Evolutionary conservation across 2,888 invertebrate species (phyloP), one percentile per base, ranked within the genome.

Genomic region (Taphrorychus bicolor): DNA sequence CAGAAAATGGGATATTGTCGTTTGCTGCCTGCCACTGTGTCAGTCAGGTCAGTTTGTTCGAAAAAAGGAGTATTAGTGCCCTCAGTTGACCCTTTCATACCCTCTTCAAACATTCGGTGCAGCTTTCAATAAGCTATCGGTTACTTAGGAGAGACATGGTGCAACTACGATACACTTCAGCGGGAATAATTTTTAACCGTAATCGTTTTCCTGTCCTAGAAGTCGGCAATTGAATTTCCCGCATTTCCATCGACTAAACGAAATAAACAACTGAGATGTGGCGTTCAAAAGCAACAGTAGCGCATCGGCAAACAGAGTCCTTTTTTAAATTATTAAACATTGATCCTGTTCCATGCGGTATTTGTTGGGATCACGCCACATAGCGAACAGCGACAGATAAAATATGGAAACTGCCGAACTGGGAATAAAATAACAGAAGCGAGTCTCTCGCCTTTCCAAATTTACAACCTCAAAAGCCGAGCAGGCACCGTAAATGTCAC

Each of bases 91-190:
- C n/a, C n/a, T n/a, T n/a, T n/a, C n/a, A 49, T 59, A 51, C 59
- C 53, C 51, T 59, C 51, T 59, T 24, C 59, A 49, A 59, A 59
- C 51, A 59, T 51, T 51, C 59, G 59, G 32, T 32, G 59, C 49
- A 40, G 32, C 49, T 59, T 59, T 23, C 49, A 51, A 51, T 59
- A n/a, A n/a, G n/a, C n/a, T n/a, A 51, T 32, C 1, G 32, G 32
- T 1, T 32, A n/a, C n/a, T n/a, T n/a, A n/a, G 32, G 32, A 32
- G 32, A 3, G 32, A 32, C 7, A 32, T 32, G 32, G 32, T 32
- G 7, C 1, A 32, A 32, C 9, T 32, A 32, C 3, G 1, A 9
- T 32, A 32, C 32, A 1, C 3, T 32, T n/a, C n/a, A n/a, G n/a
- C n/a, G n/a, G n/a, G n/a, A n/a, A n/a, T n/a, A n/a, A n/a, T n/a